Conservation (phyloP, 2,888 invertebrate species). For the Coleophora flavipennella region DNA sequence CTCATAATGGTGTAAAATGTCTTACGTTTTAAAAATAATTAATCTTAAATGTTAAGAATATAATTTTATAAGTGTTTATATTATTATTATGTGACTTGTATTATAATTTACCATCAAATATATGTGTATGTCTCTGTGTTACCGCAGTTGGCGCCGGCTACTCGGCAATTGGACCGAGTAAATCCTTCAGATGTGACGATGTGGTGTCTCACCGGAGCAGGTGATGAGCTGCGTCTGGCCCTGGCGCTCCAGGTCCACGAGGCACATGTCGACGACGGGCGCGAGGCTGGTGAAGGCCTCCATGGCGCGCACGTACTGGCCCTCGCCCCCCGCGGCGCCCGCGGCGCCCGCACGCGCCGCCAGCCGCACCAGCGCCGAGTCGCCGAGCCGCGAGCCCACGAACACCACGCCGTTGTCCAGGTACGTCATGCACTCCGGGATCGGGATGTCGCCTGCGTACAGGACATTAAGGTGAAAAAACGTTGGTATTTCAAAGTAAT, state of each 20-base stretch:
- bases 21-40: too few species aligned
- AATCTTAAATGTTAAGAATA: too few species aligned
- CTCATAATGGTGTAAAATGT: too few species aligned
- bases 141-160: too few species aligned
- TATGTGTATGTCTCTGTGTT: too few species aligned
- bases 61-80: too few species aligned
- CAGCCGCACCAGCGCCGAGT: conserved; percentile 94
- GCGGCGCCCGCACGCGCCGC: conserved; percentile 87
- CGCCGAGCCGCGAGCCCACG: conserved; percentile 96
- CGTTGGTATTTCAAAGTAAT: too few species aligned
- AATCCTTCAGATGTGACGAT: too few species aligned
- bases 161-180: too few species aligned
- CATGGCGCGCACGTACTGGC: conserved; percentile 94
- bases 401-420: conserved; percentile 98
- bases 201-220: conserved; percentile 82
- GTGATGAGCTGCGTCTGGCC: conserved; percentile 99
- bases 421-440: conserved; percentile 98
- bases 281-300: conserved; percentile 98
- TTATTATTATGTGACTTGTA: too few species aligned
- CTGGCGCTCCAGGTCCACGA: conserved; percentile 96
- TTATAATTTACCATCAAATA: too few species aligned
- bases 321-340: conserved; percentile 85
- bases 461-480: too few species aligned
- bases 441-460: conserved; percentile 86
- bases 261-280: conserved; percentile 98